Evolutionary conservation across 1,140 invertebrate genomes (phyloP).

Genomic region (Helicoverpa armigera): DNA sequence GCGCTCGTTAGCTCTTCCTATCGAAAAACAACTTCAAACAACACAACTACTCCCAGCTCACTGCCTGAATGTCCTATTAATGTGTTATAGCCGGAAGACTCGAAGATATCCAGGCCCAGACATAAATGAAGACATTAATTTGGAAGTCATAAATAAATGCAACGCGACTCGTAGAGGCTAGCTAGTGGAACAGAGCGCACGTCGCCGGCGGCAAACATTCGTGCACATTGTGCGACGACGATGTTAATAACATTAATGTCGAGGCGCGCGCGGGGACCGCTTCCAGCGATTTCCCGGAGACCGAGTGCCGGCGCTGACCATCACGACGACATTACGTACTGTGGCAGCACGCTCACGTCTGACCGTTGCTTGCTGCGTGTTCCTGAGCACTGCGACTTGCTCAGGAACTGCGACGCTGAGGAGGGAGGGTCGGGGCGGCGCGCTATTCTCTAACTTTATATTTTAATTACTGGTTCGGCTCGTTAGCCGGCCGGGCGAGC

Average conservation of each 20-base stretch:
- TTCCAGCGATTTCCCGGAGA: neutral
- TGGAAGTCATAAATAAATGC: too few relatives aligned
- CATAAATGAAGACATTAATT: too few relatives aligned
- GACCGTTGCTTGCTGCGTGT: neutral
- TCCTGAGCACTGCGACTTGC: neutral
- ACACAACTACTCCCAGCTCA: neutral
- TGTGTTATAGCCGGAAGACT: too few relatives aligned
- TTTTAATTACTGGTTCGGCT: neutral
- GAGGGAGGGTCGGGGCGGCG: neutral
- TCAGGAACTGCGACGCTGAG: neutral
- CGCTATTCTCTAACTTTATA: neutral
- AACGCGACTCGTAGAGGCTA: too few relatives aligned
- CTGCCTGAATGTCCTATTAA: too few relatives aligned
- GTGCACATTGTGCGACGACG: neutral
- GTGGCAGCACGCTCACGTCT: neutral
- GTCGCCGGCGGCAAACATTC: neutral
- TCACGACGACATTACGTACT: neutral
- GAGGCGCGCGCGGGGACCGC: neutral
- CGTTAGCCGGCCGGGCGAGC: neutral
- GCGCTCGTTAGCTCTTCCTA: neutral
- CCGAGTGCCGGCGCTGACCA: neutral
- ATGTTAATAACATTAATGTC: slow-evolving; percentile 7
- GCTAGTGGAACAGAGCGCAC: too few relatives aligned
- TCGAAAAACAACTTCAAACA: neutral
- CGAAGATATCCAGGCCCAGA: too few relatives aligned